Percentiles rank a stretch among this genome's conserved stretches.
phyloP scores from a whole-genome alignment of 2,888 invertebrate species.

The Cheiracanthium punctorium region DNA sequence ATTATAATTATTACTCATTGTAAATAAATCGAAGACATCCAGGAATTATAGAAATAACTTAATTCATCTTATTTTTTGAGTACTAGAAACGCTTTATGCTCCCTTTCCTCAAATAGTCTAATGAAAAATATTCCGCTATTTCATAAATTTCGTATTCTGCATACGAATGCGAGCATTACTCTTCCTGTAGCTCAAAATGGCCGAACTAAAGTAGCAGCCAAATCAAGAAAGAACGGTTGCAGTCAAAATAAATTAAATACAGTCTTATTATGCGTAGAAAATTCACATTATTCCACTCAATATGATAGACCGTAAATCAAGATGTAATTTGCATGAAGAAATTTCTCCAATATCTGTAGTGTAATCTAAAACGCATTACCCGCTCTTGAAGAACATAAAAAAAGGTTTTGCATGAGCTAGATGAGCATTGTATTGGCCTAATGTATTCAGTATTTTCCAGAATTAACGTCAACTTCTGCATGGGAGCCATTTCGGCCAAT shows the following conservation, averaged over 20 bases:
- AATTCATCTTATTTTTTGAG: too few relatives aligned
- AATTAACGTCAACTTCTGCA: constrained; percentile 11
- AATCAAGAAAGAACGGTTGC: background rate
- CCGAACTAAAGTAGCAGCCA: too few relatives aligned
- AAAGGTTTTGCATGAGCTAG: background rate
- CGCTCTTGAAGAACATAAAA: background rate
- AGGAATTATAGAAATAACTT: too few relatives aligned
- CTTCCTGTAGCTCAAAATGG: too few relatives aligned
- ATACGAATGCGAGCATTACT: too few relatives aligned
- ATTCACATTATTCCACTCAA: constrained; percentile 8
- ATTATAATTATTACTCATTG: too few relatives aligned
- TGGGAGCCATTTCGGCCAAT: background rate
- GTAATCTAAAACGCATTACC: constrained; percentile 52
- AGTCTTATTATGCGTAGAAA: constrained; percentile 4
- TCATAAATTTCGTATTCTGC: too few relatives aligned
- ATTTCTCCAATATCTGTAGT: background rate
- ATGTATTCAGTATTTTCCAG: constrained; percentile 1
- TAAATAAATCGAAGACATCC: too few relatives aligned
- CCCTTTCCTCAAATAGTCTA: too few relatives aligned
- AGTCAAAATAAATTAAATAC: constrained; percentile 4
- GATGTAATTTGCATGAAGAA: constrained; percentile 8
- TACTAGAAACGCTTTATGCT: too few relatives aligned
- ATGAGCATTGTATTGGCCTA: constrained; percentile 23
- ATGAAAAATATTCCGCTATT: too few relatives aligned
- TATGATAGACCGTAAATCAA: constrained; percentile 15